phyloP scores from a whole-genome alignment of 30 jellyfish, hydroid and myxozoan genomes.

The Hydractinia symbiolongicarpus region DNA sequence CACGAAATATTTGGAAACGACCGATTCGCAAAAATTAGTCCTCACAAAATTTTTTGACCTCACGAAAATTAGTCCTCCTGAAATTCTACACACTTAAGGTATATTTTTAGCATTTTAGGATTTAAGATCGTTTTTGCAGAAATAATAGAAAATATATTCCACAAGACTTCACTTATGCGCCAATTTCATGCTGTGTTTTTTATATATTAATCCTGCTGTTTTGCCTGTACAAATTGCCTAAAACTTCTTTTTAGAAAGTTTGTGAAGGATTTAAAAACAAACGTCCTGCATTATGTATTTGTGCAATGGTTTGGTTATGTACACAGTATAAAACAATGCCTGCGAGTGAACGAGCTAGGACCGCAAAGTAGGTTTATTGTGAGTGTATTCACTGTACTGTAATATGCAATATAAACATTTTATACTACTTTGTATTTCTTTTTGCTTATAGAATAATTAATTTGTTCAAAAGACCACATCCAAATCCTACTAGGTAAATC shows the following conservation, averaged over 20 bases:
- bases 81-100: too few species aligned
- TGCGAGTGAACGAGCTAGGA: conserved; percentile 58
- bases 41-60: too few species aligned
- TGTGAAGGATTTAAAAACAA: conserved; percentile 89
- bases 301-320: conserved; percentile 80
- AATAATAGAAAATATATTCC: background rate
- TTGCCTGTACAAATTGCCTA: too few species aligned
- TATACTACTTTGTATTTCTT: background rate
- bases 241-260: conserved; percentile 44
- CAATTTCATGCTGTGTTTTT: too few species aligned
- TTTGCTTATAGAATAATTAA: conserved; percentile 24
- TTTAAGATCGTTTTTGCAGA: too few species aligned
- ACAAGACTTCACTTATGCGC: background rate
- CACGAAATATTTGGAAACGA: too few species aligned
- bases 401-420: background rate
- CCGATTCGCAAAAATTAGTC: too few species aligned
- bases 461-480: conserved; percentile 24
- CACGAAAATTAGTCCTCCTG: too few species aligned
- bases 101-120: too few species aligned
- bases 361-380: conserved; percentile 44
- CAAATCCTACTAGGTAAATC: conserved; percentile 10
- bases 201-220: too few species aligned
- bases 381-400: background rate
- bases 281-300: conserved; percentile 85
- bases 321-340: conserved; percentile 66